Evolutionary conservation across 1,140 invertebrate species (phyloP).

Genomic region (Plodia interpunctella): DNA sequence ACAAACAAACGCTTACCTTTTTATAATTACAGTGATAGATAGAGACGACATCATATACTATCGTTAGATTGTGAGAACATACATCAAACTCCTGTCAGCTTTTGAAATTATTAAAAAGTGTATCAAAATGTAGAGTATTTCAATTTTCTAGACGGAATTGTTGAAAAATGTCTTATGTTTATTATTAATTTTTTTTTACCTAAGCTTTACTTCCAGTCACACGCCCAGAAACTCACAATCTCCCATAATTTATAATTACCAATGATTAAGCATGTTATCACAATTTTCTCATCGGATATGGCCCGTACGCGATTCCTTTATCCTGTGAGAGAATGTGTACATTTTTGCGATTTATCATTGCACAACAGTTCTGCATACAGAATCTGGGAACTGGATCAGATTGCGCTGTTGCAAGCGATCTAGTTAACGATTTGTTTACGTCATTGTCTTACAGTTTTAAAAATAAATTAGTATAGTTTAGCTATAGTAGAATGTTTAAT

Average conservation of each 20-base stretch:
- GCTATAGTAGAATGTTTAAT: too few relatives aligned
- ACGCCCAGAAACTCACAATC: background rate
- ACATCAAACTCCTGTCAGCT: too few relatives aligned
- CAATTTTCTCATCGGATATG: background rate
- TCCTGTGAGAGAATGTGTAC: slow-evolving; percentile 1
- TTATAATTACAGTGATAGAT: too few relatives aligned
- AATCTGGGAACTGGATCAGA: background rate
- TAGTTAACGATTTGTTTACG: background rate
- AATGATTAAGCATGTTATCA: background rate
- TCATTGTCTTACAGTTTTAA: background rate
- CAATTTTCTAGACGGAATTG: too few relatives aligned
- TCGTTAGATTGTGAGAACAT: too few relatives aligned
- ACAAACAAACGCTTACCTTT: too few relatives aligned
- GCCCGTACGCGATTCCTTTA: background rate
- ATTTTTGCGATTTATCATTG: background rate
- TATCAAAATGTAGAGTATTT: too few relatives aligned
- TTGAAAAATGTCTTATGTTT: too few relatives aligned
- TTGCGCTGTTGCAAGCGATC: background rate
- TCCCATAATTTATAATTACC: background rate
- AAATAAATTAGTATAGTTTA: background rate
- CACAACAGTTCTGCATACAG: background rate
- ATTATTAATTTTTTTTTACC: too few relatives aligned
- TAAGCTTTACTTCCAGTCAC: too few relatives aligned
- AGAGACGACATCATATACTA: too few relatives aligned
- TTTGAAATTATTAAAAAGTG: too few relatives aligned